These are phyloP conservation scores for Cheirogaleus medius DNA, from an alignment of 2,113 vertebrate genomes.

Conservation along the genomic window DNA sequence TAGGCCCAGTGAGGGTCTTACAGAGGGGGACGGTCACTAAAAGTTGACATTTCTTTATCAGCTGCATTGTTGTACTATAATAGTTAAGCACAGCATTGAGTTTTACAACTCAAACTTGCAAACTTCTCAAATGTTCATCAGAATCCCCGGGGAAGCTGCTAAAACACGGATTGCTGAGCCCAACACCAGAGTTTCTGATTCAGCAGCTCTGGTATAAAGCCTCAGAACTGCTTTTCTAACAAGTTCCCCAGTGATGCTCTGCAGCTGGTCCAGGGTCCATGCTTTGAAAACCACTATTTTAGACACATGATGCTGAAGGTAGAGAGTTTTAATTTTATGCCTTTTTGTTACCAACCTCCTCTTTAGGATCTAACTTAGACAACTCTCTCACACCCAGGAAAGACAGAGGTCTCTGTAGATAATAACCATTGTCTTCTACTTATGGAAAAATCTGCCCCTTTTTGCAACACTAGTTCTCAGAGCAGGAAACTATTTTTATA, in stretches of 20 bases:
- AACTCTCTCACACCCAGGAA: not conserved
- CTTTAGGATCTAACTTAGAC: not conserved
- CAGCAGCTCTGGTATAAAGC: not conserved
- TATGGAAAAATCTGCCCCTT: not conserved
- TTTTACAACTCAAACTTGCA: not conserved
- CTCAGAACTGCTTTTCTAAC: not conserved
- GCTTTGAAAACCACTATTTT: not conserved
- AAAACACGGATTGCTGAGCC: not conserved
- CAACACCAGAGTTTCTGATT: not conserved
- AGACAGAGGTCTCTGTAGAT: not conserved
- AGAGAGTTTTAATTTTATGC: not conserved
- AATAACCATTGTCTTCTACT: not conserved
- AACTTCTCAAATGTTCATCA: not conserved
- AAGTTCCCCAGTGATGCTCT: not conserved
- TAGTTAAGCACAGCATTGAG: not conserved
- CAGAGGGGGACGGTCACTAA: not conserved
- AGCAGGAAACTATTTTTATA: not conserved
- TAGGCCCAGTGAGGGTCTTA: not conserved
- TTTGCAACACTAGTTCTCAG: not conserved
- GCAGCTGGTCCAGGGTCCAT: not conserved
- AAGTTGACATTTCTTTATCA: not conserved
- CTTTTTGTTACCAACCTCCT: not conserved
- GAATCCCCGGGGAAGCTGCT: not conserved
- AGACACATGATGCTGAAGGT: not conserved
- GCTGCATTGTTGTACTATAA: not conserved